These are phyloP conservation scores for Nesospiza acunhae DNA, from an alignment of 2,113 vertebrate genomes.

Conservation along the genomic window DNA sequence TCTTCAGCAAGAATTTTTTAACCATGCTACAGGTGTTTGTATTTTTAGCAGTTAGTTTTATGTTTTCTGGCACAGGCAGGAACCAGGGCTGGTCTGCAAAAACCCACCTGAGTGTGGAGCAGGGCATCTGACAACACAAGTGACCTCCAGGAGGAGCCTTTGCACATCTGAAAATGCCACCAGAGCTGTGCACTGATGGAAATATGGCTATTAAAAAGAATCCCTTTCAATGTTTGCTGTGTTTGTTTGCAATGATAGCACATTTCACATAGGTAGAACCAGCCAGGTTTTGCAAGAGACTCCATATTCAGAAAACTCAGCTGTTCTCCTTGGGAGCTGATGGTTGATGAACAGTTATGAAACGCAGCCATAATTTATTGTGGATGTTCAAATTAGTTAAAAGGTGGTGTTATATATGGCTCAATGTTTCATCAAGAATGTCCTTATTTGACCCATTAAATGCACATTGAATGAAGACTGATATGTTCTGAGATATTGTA, in stretches of 20 bases:
- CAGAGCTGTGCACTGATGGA: neutral
- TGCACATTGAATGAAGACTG: neutral
- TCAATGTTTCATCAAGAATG: conserved; percentile 23
- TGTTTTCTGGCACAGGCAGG: neutral
- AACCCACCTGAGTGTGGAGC: neutral
- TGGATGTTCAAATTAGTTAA: conserved; percentile 52
- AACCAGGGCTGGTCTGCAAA: neutral
- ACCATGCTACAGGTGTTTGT: neutral
- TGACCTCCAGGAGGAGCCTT: conserved; percentile 69
- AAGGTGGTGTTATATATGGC: conserved; percentile 38
- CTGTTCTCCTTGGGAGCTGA: conserved; percentile 27
- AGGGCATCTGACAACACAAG: neutral
- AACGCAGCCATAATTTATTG: conserved; percentile 48
- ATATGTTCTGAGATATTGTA: neutral
- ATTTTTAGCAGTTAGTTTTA: neutral
- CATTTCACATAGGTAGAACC: neutral
- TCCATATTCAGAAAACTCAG: neutral
- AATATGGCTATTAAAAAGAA: neutral
- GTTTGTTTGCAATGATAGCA: neutral
- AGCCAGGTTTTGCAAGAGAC: neutral
- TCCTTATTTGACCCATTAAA: conserved; percentile 57
- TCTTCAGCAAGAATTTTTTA: neutral
- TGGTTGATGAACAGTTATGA: conserved; percentile 49
- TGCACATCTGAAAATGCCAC: conserved; percentile 30
- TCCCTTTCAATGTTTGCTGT: neutral